Evolutionary conservation across 2,888 invertebrate genomes (phyloP).

Genomic region (Dolichomitus sp.): DNA sequence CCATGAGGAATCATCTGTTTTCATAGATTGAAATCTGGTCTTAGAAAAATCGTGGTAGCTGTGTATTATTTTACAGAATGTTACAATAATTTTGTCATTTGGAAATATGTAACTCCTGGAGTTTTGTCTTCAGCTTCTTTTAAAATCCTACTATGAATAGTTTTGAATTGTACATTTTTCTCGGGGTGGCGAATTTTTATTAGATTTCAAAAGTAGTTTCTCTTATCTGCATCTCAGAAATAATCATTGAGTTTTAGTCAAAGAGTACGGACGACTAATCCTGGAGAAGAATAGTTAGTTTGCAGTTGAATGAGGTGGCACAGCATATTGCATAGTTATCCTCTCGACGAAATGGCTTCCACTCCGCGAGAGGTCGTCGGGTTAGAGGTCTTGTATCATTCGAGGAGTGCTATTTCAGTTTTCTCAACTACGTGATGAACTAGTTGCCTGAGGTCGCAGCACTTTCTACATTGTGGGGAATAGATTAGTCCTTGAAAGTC

Average conservation of each 20-base stretch:
- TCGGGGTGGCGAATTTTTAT: neutral
- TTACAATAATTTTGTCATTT: too few species aligned
- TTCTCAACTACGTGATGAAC: slow-evolving; percentile 49
- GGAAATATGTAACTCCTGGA: too few species aligned
- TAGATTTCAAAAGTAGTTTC: neutral
- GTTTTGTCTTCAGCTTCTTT: too few species aligned
- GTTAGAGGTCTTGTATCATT: slow-evolving; percentile 39
- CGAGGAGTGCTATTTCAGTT: slow-evolving; percentile 33
- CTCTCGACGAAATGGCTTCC: neutral
- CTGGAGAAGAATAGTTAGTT: slow-evolving; percentile 20
- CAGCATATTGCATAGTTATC: neutral
- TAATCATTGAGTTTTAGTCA: slow-evolving; percentile 13
- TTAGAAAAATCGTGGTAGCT: neutral
- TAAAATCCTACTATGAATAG: too few species aligned
- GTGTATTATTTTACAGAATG: too few species aligned
- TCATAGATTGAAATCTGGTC: neutral
- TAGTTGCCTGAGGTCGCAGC: slow-evolving; percentile 23
- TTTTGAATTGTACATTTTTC: too few species aligned
- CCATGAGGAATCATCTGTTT: neutral
- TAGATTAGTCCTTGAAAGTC: slow-evolving; percentile 21
- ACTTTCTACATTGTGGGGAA: slow-evolving; percentile 12
- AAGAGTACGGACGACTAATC: neutral
- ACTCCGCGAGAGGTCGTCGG: neutral
- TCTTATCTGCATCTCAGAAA: neutral
- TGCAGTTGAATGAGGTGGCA: neutral